These are phyloP conservation scores for Scelioninae gen. 2 DNA, from an alignment of 2,888 invertebrate species.

Conservation along the genomic window DNA sequence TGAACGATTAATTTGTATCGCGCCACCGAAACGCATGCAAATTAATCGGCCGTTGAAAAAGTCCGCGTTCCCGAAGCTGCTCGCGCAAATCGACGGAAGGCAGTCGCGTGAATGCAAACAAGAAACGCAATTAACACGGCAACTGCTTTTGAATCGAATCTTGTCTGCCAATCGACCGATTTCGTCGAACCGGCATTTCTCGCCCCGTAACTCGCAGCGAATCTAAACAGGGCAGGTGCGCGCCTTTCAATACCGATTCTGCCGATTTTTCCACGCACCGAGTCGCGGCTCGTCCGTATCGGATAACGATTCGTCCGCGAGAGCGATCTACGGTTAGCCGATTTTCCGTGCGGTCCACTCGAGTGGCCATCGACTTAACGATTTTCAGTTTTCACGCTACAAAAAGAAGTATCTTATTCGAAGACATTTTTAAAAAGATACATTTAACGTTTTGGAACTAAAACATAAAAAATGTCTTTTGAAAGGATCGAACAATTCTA, in stretches of 20 bases:
- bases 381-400: no score
- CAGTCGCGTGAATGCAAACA: conserved; percentile 16
- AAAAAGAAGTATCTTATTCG: no score
- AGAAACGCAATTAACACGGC: conserved; percentile 29
- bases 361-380: conserved; percentile 7
- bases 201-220: conserved; percentile 29
- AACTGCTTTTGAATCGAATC: conserved; percentile 21
- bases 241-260: conserved; percentile 19
- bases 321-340: conserved; percentile 13
- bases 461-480: no score
- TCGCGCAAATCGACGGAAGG: conserved; percentile 8
- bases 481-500: no score
- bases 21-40: no score
- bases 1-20: conserved; percentile 4
- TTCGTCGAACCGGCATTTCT: conserved; percentile 27
- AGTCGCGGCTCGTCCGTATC: conserved; percentile 18
- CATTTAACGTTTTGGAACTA: no score
- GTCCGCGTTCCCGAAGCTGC: not conserved
- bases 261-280: conserved; percentile 22
- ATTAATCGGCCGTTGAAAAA: not conserved
- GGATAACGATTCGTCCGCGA: conserved; percentile 13
- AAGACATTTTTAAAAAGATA: no score
- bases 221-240: conserved; percentile 29
- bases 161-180: conserved; percentile 27
- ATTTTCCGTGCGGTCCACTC: conserved; percentile 9